phyloP scores from a whole-genome alignment of 1,140 invertebrate species.

The Oryzaephilus surinamensis region DNA sequence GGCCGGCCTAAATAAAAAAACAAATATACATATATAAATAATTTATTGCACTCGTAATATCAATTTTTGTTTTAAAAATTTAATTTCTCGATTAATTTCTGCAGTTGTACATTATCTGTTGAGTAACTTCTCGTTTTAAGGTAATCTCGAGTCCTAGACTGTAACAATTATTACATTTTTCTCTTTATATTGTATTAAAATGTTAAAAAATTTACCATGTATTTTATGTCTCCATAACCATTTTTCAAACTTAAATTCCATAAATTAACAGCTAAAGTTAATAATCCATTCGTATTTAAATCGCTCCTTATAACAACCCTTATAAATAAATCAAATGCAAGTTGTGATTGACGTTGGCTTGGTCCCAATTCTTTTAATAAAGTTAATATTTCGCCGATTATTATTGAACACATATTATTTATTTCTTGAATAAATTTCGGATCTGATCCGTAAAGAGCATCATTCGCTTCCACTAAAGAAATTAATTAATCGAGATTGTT shows the following conservation, averaged over 20 bases:
- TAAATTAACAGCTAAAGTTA: slow-evolving; percentile 60
- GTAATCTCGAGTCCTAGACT: slow-evolving; percentile 16
- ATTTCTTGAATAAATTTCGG: slow-evolving; percentile 74
- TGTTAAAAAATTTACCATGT: slow-evolving; percentile 21
- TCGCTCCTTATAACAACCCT: slow-evolving; percentile 60
- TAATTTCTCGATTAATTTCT: slow-evolving; percentile 15
- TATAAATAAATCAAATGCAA: slow-evolving; percentile 65
- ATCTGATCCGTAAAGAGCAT: slow-evolving; percentile 83
- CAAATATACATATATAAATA: too few species aligned
- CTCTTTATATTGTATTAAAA: neutral
- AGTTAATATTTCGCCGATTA: slow-evolving; percentile 66
- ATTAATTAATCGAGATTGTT: slow-evolving; percentile 11
- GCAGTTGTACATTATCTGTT: slow-evolving; percentile 6
- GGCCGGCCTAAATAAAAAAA: slow-evolving; percentile 24
- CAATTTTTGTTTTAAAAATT: neutral
- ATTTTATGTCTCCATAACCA: slow-evolving; percentile 41
- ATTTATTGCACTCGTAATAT: neutral
- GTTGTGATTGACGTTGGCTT: slow-evolving; percentile 49
- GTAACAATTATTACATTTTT: slow-evolving; percentile 8
- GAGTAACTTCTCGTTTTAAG: slow-evolving; percentile 9
- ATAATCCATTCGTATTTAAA: slow-evolving; percentile 47
- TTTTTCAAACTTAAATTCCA: slow-evolving; percentile 66
- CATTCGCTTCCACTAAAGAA: slow-evolving; percentile 81
- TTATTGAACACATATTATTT: slow-evolving; percentile 62
- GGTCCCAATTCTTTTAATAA: slow-evolving; percentile 60